A percentile compares a stretch with the other conserved stretches of the same genome.
These are phyloP conservation scores for Metellina segmentata DNA, from an alignment of 2,888 invertebrate genomes.

Conservation along the genomic window DNA sequence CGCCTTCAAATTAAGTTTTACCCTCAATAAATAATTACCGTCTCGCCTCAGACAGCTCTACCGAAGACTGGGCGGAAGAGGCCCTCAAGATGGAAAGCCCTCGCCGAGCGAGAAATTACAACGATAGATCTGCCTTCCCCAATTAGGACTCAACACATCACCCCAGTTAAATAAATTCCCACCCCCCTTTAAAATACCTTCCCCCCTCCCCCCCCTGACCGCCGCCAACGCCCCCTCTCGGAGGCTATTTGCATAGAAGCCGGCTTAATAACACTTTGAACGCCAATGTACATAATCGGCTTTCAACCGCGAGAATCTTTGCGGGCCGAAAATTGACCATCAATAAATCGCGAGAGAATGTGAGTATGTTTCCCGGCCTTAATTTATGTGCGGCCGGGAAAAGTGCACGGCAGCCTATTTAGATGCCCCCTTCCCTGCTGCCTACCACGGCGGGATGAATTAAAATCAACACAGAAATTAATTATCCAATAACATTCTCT, in stretches of 20 bases:
- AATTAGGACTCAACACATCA: conserved; percentile 66
- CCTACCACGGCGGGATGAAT: conserved; percentile 58
- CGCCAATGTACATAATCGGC: conserved; percentile 57
- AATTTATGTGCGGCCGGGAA: conserved; percentile 71
- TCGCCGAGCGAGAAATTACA: background rate
- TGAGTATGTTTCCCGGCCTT: conserved; percentile 37
- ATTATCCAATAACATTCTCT: conserved; percentile 76
- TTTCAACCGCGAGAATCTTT: conserved; percentile 50
- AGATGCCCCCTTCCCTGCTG: conserved; percentile 20
- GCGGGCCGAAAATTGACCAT: conserved; percentile 71
- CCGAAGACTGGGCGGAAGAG: too few relatives aligned
- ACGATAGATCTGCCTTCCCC: conserved; percentile 3
- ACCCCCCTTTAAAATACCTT: conserved; percentile 32
- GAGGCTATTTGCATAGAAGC: conserved; percentile 56
- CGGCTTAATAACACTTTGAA: conserved; percentile 68
- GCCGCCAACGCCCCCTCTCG: conserved; percentile 16
- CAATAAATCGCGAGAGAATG: conserved; percentile 56
- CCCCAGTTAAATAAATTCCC: conserved; percentile 53
- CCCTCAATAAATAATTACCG: background rate
- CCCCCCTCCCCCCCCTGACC: background rate
- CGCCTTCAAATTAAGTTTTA: background rate
- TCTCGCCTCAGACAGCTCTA: too few relatives aligned
- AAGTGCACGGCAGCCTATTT: conserved; percentile 62
- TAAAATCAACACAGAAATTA: conserved; percentile 77
- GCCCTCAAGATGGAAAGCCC: background rate